These are phyloP conservation scores for Smittia aterrima DNA, from an alignment of 2,888 invertebrate genomes.

Conservation along the genomic window DNA sequence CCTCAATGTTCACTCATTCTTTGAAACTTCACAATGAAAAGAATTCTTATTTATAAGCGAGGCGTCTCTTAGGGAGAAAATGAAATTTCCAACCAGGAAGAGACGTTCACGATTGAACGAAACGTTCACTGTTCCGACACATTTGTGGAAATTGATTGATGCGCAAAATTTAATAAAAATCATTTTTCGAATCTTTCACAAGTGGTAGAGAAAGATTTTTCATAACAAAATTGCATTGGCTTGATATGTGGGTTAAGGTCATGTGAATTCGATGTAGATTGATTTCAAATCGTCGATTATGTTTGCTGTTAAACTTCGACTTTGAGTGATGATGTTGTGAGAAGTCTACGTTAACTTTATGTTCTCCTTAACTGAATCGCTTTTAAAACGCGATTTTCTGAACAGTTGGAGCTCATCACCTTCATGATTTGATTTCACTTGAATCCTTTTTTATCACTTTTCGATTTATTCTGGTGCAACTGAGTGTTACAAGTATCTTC, in stretches of 20 bases:
- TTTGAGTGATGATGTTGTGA: too few species aligned
- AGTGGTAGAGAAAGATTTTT: neutral
- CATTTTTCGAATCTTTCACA: neutral
- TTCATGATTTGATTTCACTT: neutral
- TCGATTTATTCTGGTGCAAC: neutral
- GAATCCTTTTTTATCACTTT: neutral
- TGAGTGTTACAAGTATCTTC: neutral
- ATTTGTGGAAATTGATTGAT: conserved; percentile 22
- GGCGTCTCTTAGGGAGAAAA: too few species aligned
- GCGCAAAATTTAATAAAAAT: conserved; percentile 1
- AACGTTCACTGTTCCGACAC: conserved; percentile 14
- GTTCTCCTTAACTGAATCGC: too few species aligned
- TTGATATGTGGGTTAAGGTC: conserved; percentile 2
- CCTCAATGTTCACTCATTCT: too few species aligned
- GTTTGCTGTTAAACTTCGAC: too few species aligned
- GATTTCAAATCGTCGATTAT: too few species aligned
- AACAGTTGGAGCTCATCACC: too few species aligned
- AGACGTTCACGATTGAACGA: neutral
- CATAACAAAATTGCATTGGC: neutral
- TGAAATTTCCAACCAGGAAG: neutral
- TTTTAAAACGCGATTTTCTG: too few species aligned
- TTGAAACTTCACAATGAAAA: too few species aligned
- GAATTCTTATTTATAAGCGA: too few species aligned
- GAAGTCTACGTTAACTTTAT: too few species aligned
- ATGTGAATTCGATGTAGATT: too few species aligned